Evolutionary conservation across 2,888 invertebrate genomes (phyloP).

Genomic region (Ectropis crepuscularia): DNA sequence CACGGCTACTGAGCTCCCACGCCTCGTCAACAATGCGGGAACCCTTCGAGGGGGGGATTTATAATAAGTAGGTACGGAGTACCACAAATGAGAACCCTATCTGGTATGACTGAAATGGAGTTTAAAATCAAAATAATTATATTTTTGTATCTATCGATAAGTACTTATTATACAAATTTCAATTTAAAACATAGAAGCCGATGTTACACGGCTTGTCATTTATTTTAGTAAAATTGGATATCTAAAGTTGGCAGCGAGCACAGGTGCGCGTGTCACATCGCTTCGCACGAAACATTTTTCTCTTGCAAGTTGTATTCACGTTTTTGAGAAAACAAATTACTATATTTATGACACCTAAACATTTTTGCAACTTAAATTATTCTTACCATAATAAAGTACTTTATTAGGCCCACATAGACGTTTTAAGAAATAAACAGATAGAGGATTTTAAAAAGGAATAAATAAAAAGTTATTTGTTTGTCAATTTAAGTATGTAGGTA

Average conservation of each 20-base stretch:
- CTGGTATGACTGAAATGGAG: too few species aligned
- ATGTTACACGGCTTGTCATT: constrained; percentile 11
- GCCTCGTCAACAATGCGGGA: too few species aligned
- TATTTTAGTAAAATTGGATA: constrained; percentile 47
- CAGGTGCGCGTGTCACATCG: constrained; percentile 71
- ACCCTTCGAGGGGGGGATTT: too few species aligned
- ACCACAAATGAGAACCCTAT: too few species aligned
- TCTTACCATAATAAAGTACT: constrained; percentile 5
- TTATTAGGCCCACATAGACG: too few species aligned
- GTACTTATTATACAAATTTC: not conserved
- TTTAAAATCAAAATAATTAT: too few species aligned
- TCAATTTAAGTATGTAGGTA: too few species aligned
- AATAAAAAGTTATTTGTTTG: too few species aligned
- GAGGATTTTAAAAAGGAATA: too few species aligned
- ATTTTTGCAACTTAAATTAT: constrained; percentile 42
- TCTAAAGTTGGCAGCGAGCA: constrained; percentile 61
- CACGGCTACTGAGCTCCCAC: too few species aligned
- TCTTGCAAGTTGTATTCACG: constrained; percentile 67
- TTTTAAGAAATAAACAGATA: too few species aligned
- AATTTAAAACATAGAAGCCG: not conserved
- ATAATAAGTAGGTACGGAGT: too few species aligned
- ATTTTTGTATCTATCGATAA: not conserved
- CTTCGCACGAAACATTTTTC: constrained; percentile 72
- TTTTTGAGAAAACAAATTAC: constrained; percentile 63
- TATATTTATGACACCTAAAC: constrained; percentile 61